Evolutionary conservation across 2,113 vertebrate genomes (phyloP), one percentile per base, ranked within the genome.

Genomic region (Agapornis roseicollis): DNA sequence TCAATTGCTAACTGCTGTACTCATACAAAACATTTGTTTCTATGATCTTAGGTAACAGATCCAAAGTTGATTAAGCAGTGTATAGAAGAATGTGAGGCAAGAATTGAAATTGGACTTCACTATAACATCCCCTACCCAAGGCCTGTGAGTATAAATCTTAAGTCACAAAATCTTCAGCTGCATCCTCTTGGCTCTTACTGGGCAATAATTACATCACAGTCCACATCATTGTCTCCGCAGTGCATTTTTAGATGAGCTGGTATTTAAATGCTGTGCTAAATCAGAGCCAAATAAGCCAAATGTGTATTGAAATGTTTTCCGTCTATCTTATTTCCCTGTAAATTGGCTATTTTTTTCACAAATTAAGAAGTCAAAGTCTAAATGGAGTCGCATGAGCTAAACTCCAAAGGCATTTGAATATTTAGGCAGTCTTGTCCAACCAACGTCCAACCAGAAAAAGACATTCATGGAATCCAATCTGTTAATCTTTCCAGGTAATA

Each of bases 81-180:
- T 89, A 96, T 99, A 92, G 98, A 98, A 35, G 99, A 99, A 97
- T 99, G 99, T 95, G 98, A 99, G 56, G 99, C 99, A 71, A 98
- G 99, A 95, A 98, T 99, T 97, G 99, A 99, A 97, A 99, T 99
- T 7, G 99, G 98, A 94, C 97, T 99, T 46, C 99, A 99, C 97
- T 99, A 99, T 94, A 98, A 96, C 95, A 99, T 98, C 96, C 99
- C 99, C 18, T 99, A 99, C 94, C 99, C 99, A 0, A 98, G 99
- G 93, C 98, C 99, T 47, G 99, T 99, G 97, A 99, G 99, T 99
- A 85, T 83, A 73, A 39, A 79, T 78, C 49, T 17, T 58, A 58
- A 22, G 11, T 74, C 77, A 55, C 58, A 55, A 93, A 55, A 17
- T 50, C 46, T 89, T 80, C 55, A 74, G 28, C 53, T 37, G 19